These are phyloP conservation scores for Lycophotia porphyrea DNA, from an alignment of 2,888 invertebrate genomes.

Conservation along the genomic window DNA sequence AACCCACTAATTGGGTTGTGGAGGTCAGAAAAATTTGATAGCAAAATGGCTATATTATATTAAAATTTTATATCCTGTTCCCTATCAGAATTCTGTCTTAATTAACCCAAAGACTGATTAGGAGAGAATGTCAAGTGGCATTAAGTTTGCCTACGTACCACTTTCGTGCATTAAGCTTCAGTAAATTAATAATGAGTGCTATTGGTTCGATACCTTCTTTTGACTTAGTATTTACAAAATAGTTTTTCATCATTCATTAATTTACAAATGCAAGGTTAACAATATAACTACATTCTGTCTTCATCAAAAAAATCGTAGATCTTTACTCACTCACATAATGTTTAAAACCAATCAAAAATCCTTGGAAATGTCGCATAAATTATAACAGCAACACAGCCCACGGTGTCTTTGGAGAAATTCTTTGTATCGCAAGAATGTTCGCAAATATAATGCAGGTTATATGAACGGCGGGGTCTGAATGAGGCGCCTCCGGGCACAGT, in stretches of 20 bases:
- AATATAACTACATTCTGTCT: not conserved
- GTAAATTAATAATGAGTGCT: not conserved
- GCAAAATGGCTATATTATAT: not conserved
- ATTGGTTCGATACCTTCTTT: not conserved
- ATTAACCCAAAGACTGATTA: not conserved
- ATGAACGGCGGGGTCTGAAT: constrained; percentile 64
- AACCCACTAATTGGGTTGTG: not conserved
- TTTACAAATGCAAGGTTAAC: not conserved
- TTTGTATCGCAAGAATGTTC: constrained; percentile 62
- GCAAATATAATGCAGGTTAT: constrained; percentile 65
- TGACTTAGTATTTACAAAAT: not conserved
- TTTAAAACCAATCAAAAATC: constrained; percentile 13
- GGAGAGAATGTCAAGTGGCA: not conserved
- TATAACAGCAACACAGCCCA: constrained; percentile 31
- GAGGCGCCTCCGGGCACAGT: constrained; percentile 66
- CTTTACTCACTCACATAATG: not conserved
- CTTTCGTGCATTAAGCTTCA: not conserved
- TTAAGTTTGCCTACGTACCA: not conserved
- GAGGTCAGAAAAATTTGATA: no score
- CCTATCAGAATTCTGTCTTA: not conserved
- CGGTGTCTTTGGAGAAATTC: constrained; percentile 58
- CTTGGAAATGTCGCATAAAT: constrained; percentile 27
- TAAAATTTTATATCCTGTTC: not conserved
- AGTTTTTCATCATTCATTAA: not conserved
- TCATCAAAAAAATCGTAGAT: not conserved